Conservation (phyloP, 2,113 vertebrate genomes). For the Elephantulus edwardii region DNA sequence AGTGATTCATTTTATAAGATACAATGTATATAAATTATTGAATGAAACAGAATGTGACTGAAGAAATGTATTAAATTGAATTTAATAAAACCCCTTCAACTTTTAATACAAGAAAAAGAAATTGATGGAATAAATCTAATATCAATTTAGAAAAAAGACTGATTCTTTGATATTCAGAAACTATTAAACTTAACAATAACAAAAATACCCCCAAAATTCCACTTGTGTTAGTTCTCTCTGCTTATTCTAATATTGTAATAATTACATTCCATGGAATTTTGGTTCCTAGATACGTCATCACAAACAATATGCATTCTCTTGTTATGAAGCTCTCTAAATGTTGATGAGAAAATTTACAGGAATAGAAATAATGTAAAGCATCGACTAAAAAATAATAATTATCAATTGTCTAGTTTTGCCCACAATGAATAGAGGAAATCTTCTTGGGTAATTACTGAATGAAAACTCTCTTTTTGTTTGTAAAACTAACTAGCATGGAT, state of each 20-base stretch:
- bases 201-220: too few relatives aligned
- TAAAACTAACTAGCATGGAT: slow-evolving; percentile 54
- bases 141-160: too few relatives aligned
- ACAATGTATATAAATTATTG: too few relatives aligned
- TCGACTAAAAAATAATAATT: slow-evolving; percentile 26
- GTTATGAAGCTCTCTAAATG: slow-evolving; percentile 1
- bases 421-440: slow-evolving; percentile 61
- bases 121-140: too few relatives aligned
- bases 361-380: slow-evolving; percentile 32
- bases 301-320: background rate
- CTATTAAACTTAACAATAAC: too few relatives aligned
- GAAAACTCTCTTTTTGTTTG: slow-evolving; percentile 22
- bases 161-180: too few relatives aligned
- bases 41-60: too few relatives aligned
- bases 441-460: slow-evolving; percentile 58
- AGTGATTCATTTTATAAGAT: too few relatives aligned
- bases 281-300: background rate
- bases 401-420: slow-evolving; percentile 34
- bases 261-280: background rate
- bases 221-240: background rate
- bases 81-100: too few relatives aligned
- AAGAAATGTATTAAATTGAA: too few relatives aligned
- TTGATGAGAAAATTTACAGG: background rate
- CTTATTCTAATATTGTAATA: slow-evolving; percentile 24
- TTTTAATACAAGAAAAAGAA: too few relatives aligned